phyloP scores from a whole-genome alignment of 1,140 invertebrate species.

The Drosophila mauritiana region DNA sequence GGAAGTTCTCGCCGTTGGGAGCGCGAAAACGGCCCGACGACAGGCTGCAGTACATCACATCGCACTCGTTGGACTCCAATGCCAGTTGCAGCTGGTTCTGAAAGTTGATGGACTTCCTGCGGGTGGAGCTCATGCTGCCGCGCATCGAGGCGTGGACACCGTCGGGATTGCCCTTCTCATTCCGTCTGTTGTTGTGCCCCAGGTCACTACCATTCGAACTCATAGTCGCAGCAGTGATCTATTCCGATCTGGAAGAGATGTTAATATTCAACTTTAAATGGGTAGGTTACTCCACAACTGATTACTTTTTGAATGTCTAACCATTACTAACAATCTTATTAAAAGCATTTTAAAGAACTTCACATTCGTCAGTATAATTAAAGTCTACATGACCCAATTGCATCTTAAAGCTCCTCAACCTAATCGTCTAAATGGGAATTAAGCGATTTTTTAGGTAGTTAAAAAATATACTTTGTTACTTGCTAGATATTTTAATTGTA shows the following conservation, averaged over 20 bases:
- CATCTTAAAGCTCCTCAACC: no score
- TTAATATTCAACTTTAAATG: neutral
- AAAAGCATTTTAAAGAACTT: neutral
- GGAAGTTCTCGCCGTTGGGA: constrained; percentile 64
- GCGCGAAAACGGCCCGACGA: constrained; percentile 64
- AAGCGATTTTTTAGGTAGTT: no score
- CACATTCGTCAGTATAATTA: no score
- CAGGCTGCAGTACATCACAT: constrained; percentile 20
- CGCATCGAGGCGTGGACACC: constrained; percentile 24
- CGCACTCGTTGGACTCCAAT: constrained; percentile 49
- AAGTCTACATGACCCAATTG: no score
- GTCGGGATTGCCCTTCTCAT: constrained; percentile 26
- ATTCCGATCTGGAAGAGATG: constrained; percentile 9
- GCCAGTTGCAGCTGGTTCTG: constrained; percentile 53
- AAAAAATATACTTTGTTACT: neutral
- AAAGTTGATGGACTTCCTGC: constrained; percentile 57
- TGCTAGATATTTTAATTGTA: no score
- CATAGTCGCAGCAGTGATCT: constrained; percentile 25
- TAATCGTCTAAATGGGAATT: no score
- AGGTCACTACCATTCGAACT: constrained; percentile 35
- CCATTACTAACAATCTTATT: neutral
- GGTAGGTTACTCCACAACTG: neutral
- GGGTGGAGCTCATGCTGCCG: constrained; percentile 10
- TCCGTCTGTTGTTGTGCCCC: constrained; percentile 28
- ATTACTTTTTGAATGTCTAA: no score